Conservation (phyloP, 2,113 vertebrate species). For the Poecile atricapillus region DNA sequence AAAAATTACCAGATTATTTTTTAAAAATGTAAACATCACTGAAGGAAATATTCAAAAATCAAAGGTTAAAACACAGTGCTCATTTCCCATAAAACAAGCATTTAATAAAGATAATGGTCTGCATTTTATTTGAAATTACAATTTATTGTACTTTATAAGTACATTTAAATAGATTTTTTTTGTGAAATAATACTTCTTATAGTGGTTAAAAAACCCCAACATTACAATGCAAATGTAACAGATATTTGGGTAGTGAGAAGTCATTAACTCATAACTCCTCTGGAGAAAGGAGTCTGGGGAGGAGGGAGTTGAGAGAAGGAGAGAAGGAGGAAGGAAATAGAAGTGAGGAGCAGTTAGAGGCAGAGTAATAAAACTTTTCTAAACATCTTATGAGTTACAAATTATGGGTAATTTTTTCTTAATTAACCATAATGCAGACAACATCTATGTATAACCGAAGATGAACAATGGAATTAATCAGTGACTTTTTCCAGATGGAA, state of each 20-base stretch:
- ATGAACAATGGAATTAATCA: not conserved
- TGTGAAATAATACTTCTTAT: not conserved
- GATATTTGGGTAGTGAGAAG: not conserved
- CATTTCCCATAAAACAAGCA: not conserved
- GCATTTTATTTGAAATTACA: not conserved
- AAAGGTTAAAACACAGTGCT: not conserved
- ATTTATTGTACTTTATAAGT: not conserved
- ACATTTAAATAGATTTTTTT: not conserved
- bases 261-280: not conserved
- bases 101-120: not conserved
- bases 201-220: not conserved
- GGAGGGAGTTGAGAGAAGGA: fast-evolving
- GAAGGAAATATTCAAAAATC: not conserved
- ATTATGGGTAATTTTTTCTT: not conserved
- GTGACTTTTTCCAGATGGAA: not conserved
- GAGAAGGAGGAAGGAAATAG: not conserved
- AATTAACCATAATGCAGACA: not conserved
- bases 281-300: not conserved
- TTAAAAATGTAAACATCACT: not conserved
- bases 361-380: not conserved
- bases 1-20: not conserved
- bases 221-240: not conserved
- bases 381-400: not conserved
- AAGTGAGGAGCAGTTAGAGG: not conserved
- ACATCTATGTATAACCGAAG: not conserved